Evolutionary conservation across 2,888 invertebrate genomes (phyloP).

Genomic region (Pandemis heparana): DNA sequence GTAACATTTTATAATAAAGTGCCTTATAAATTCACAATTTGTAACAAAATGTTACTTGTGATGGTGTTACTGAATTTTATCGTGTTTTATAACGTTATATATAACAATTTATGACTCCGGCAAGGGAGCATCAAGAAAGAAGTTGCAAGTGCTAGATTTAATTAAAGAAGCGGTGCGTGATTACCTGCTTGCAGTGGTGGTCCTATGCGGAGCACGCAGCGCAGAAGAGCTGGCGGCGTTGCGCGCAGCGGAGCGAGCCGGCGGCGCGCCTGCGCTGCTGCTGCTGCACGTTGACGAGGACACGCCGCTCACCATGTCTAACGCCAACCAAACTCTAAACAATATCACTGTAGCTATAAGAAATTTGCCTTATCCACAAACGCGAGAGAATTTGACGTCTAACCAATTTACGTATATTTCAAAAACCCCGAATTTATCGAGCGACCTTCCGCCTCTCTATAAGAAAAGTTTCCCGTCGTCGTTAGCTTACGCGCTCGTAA

Average conservation of each 20-base stretch:
- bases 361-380: slow-evolving; percentile 46
- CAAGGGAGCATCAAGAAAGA: too few relatives aligned
- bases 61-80: too few relatives aligned
- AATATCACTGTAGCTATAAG: slow-evolving; percentile 56
- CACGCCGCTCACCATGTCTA: slow-evolving; percentile 1
- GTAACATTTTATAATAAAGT: too few relatives aligned
- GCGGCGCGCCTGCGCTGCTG: slow-evolving; percentile 47
- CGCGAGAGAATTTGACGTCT: slow-evolving; percentile 43
- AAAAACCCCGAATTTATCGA: slow-evolving; percentile 49
- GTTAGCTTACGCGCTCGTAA: slow-evolving; percentile 44
- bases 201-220: slow-evolving; percentile 51
- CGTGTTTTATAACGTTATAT: too few relatives aligned
- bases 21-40: too few relatives aligned
- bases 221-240: slow-evolving; percentile 39
- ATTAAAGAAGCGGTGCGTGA: not conserved
- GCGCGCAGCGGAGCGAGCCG: slow-evolving; percentile 40
- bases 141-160: too few relatives aligned
- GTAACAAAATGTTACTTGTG: too few relatives aligned
- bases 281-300: slow-evolving; percentile 28
- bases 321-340: slow-evolving; percentile 47
- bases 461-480: slow-evolving; percentile 51
- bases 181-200: slow-evolving; percentile 53
- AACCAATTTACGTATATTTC: slow-evolving; percentile 39
- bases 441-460: slow-evolving; percentile 47
- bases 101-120: too few relatives aligned